Conservation (phyloP, 2,797 vertebrate genomes). For the Chromobotia macracanthus region DNA sequence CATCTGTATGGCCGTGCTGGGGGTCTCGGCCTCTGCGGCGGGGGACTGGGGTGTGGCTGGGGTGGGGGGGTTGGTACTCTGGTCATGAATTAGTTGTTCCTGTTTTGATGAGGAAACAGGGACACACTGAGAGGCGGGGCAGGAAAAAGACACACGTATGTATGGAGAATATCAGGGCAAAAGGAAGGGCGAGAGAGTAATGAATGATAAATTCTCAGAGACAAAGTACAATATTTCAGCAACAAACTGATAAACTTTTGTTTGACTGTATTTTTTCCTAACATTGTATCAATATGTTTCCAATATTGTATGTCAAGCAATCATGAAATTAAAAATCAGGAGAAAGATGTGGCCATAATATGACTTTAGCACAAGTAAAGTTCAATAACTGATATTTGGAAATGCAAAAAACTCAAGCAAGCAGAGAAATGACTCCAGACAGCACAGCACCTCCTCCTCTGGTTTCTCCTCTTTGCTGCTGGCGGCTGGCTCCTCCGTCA, state of each 20-base stretch:
- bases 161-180: conserved; percentile 69
- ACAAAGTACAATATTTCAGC: too few relatives aligned
- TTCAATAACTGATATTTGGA: too few relatives aligned
- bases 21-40: conserved; percentile 79
- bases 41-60: conserved; percentile 86
- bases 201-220: conserved; percentile 13
- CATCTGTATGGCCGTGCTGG: conserved; percentile 93
- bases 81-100: conserved; percentile 97
- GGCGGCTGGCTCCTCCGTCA: conserved; percentile 87
- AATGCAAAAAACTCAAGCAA: too few relatives aligned
- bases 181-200: conserved; percentile 48
- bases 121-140: conserved; percentile 74
- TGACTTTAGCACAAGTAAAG: too few relatives aligned
- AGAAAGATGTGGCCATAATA: too few relatives aligned
- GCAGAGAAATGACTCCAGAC: too few relatives aligned
- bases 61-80: conserved; percentile 88
- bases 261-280: too few relatives aligned
- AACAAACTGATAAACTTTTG: too few relatives aligned
- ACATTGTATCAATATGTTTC: too few relatives aligned
- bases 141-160: conserved; percentile 35
- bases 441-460: conserved; percentile 84
- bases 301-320: too few relatives aligned
- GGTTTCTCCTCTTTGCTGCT: conserved; percentile 90
- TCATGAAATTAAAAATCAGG: too few relatives aligned
- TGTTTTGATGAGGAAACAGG: conserved; percentile 76